A percentile compares a stretch with the other conserved stretches of the same genome.
These are phyloP conservation scores for Leptothorax acervorum DNA, from an alignment of 2,888 invertebrate species.

Conservation along the genomic window DNA sequence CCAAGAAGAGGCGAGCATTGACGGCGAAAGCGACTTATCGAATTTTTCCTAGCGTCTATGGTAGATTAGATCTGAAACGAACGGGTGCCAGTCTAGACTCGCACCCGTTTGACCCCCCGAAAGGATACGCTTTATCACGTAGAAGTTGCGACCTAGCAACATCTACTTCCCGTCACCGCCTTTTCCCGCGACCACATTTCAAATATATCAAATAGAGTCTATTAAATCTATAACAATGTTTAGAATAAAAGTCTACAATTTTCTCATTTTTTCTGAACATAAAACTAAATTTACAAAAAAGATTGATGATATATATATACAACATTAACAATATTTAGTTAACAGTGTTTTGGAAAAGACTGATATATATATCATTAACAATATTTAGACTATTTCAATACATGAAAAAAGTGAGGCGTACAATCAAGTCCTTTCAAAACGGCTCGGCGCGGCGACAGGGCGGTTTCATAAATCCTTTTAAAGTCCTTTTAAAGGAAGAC, in stretches of 20 bases:
- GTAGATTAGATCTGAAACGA: not conserved
- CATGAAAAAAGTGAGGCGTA: not conserved
- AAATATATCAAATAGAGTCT: not conserved
- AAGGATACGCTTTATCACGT: not conserved
- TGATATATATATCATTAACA: not conserved
- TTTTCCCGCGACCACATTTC: not conserved
- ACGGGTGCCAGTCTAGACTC: not conserved
- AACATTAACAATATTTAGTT: not conserved
- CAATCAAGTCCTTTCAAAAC: not conserved
- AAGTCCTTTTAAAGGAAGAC: not conserved
- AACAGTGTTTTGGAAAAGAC: not conserved
- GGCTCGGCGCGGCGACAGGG: not conserved
- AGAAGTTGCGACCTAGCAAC: not conserved
- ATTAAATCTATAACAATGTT: not conserved
- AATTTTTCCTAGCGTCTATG: not conserved
- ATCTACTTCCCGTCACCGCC: not conserved
- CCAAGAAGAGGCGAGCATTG: not conserved
- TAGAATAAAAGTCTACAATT: not conserved
- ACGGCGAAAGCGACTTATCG: constrained; percentile 4
- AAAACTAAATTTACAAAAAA: too few relatives aligned
- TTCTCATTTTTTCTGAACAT: not conserved
- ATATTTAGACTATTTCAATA: not conserved
- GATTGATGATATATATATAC: not conserved
- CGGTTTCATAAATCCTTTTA: not conserved
- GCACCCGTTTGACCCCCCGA: not conserved